Base-by-base conservation (phyloP, 2,888 invertebrate genomes). In the Oscheius sp. region DNA sequence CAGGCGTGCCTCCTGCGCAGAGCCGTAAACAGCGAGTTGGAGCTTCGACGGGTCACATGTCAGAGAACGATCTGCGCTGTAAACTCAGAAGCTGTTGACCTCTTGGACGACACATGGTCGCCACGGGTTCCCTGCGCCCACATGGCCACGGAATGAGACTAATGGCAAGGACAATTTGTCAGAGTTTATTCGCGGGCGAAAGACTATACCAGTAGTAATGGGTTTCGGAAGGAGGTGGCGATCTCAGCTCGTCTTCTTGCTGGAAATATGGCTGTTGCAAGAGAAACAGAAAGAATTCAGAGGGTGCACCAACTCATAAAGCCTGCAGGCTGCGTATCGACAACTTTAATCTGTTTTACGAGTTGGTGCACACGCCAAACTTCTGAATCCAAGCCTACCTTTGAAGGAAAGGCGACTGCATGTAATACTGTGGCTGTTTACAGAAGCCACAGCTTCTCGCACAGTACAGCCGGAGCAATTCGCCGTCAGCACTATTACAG, bases 391-490 rank as follows among this genome's bases (percentile, higher is more conserved):
- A 42, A 47, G 42, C 50, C 13, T 35, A 68, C 68, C 29, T 68
- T 68, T 55, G 47, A 21, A 42, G 3, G n/a, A 68, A 68, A 2
- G 68, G 68, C n/a, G 68, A 68, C 2, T 53, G 60, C 58, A 79
- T 76, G 62, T 84, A 84, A 63, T 73, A 83, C 60, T 79, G 82
- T n/a, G 84, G 77, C 32, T 66, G 68, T 63, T 82, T 83, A 62
- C 85, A 85, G 76, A 80, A 85, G 11, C 83, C 84, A 70, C 85
- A 85, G 63, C 82, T 83, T 58, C 82, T 81, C 10, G 85, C 82
- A 60, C 85, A 85, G 47, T 83, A 85, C 57, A 82, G 47, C n/a
- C 84, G 80, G 9, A 85, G 76, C 4, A 83, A 78, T 13, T 83
- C 76, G 11, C 73, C 81, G 42, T 81, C 79, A 4, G 79, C 78